These are phyloP conservation scores for Tenualosa thibaudeaui DNA, from an alignment of 2,797 vertebrate species.

Conservation along the genomic window DNA sequence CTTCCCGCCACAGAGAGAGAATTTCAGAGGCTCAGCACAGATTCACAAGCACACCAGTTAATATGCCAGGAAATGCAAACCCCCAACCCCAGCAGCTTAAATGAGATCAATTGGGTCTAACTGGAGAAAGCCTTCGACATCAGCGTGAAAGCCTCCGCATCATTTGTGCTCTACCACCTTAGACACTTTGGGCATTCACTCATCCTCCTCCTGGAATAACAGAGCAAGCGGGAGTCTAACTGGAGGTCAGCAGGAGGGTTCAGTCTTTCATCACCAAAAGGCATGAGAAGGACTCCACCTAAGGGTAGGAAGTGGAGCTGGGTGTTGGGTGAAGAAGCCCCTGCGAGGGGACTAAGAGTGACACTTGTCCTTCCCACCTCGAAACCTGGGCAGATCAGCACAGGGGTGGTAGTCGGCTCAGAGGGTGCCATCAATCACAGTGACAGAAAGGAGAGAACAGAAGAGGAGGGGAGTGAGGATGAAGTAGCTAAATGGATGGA, in stretches of 20 bases:
- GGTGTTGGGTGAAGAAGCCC: background rate
- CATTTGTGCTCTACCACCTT: constrained; percentile 1
- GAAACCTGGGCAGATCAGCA: background rate
- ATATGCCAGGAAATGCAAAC: constrained; percentile 27
- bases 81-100: background rate
- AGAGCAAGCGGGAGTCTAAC: constrained; percentile 18
- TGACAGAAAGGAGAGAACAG: constrained; percentile 44
- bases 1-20: constrained; percentile 28
- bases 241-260: background rate
- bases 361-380: background rate
- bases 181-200: constrained; percentile 15
- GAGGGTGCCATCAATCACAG: constrained; percentile 38
- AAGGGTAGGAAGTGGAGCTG: background rate
- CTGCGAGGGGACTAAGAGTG: background rate
- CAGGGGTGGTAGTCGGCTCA: constrained; percentile 38
- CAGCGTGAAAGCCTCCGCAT: background rate
- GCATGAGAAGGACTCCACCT: background rate
- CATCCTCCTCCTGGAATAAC: background rate
- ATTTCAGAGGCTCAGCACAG: constrained; percentile 19
- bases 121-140: background rate
- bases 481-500: background rate
- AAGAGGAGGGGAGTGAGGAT: background rate
- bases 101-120: background rate
- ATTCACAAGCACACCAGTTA: constrained; percentile 28
- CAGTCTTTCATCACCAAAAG: background rate